Base-by-base conservation (phyloP, 2,797 vertebrate genomes). In the Enteromius fasciolatus region DNA sequence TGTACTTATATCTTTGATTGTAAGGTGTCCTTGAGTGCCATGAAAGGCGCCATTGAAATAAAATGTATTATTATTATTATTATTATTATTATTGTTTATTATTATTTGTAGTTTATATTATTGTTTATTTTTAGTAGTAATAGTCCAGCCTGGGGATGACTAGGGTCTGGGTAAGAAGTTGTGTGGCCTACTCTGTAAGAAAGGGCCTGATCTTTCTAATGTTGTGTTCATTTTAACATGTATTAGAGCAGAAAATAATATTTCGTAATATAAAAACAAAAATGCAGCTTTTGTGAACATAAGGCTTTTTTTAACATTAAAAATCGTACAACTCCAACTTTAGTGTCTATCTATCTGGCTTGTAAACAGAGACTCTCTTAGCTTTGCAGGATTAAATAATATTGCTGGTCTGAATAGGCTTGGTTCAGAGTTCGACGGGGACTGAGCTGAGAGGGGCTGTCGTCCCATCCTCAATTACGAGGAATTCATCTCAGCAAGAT, bases 391-490 rank as follows among this genome's bases (percentile, higher is more conserved):
- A 15, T 50, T 73, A 20, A 44, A 73, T 25, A 25, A 75, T 61
- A 46, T 73, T 3, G 9, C 20, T 25, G 54, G 14, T 5, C 48
- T 81, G 28, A 70, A 63, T 64, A 36, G 39, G 52, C 17, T 28
- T 15, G 52, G 67, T 72, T 80, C 74, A 66, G 54, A 14, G 54
- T 66, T 17, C 57, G 80, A 73, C 31, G 18, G 36, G 10, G 33
- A 11, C 31, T 8, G 23, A 72, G 82, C 28, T 39, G 64, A 67
- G 70, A 86, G 63, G 46, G 52, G 63, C 84, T 85, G 86, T 90
- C 80, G 57, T 78, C 88, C 89, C 86, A 8, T 77, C 76, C 91
- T 89, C 91, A 94, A 92, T 94, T 92, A 93, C 72, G 64, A 79
- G 69, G 54, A 90, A 91, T 92, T 93, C 86, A 92, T 92, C 88